phyloP scores from a whole-genome alignment of 2,888 invertebrate genomes.

The Alloscopus bannaensis region DNA sequence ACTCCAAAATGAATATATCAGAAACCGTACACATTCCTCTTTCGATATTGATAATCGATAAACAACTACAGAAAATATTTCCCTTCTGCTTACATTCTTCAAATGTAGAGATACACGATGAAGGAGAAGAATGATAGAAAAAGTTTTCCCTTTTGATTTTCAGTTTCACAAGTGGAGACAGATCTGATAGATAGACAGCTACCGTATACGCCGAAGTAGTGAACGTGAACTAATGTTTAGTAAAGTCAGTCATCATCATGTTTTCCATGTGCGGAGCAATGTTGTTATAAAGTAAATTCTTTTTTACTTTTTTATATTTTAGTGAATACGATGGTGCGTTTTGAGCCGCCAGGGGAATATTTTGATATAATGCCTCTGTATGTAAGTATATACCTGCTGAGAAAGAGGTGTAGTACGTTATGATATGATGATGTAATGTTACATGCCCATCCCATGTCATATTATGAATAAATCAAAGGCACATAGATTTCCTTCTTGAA shows the following conservation, averaged over 20 bases:
- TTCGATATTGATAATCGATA: conserved; percentile 20
- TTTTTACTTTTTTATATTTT: too few relatives aligned
- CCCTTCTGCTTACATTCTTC: neutral
- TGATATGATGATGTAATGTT: neutral
- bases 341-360: neutral
- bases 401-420: neutral
- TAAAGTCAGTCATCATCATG: too few relatives aligned
- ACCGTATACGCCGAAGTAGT: neutral
- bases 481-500: neutral
- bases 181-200: conserved; percentile 21
- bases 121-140: neutral
- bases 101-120: neutral
- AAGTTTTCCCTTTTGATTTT: conserved; percentile 3
- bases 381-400: neutral
- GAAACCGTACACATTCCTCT: neutral
- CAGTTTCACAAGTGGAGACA: conserved; percentile 16
- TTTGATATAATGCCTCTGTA: neutral
- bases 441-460: conserved; percentile 18
- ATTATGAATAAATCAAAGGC: conserved; percentile 13
- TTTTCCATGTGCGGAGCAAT: too few relatives aligned
- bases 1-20: neutral
- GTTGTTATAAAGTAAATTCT: too few relatives aligned
- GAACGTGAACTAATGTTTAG: too few relatives aligned
- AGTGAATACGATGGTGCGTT: neutral
- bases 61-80: neutral